Evolutionary conservation across 1,140 invertebrate genomes (phyloP).

Genomic region (Hirudo medicinalis): DNA sequence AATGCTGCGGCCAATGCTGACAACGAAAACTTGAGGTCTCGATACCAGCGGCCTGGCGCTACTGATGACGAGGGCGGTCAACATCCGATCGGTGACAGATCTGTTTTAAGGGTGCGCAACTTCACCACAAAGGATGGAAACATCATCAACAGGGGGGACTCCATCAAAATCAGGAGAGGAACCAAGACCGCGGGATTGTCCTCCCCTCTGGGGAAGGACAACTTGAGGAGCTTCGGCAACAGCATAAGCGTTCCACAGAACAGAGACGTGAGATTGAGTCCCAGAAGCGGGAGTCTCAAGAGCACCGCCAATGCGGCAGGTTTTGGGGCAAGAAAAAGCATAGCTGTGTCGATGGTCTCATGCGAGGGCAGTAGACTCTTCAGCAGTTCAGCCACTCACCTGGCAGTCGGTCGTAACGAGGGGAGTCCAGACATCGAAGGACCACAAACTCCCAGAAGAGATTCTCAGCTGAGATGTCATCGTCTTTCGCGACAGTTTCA

Average conservation of each 20-base stretch:
- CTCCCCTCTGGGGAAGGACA: too few species aligned
- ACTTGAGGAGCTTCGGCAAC: not conserved
- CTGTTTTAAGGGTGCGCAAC: slow-evolving; percentile 52
- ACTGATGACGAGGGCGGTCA: too few species aligned
- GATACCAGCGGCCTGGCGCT: not conserved
- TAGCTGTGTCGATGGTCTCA: not conserved
- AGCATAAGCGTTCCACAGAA: not conserved
- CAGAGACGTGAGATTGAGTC: not conserved
- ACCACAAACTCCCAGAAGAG: too few species aligned
- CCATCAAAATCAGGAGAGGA: slow-evolving; percentile 49
- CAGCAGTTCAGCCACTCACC: not conserved
- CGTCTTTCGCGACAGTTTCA: not conserved
- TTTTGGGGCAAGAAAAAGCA: not conserved
- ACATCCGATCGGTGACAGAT: not conserved
- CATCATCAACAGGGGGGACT: slow-evolving; percentile 75
- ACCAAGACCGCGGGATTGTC: too few species aligned
- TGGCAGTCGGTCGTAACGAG: not conserved
- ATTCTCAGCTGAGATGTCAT: too few species aligned
- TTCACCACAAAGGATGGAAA: slow-evolving; percentile 80
- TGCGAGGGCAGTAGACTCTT: not conserved
- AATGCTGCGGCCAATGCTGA: not conserved
- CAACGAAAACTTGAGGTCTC: not conserved
- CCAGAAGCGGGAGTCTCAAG: not conserved
- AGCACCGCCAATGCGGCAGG: not conserved
- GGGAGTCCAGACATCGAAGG: too few species aligned